Conservation (phyloP, 2,113 vertebrate genomes). For the Puffinus mauretanicus region DNA sequence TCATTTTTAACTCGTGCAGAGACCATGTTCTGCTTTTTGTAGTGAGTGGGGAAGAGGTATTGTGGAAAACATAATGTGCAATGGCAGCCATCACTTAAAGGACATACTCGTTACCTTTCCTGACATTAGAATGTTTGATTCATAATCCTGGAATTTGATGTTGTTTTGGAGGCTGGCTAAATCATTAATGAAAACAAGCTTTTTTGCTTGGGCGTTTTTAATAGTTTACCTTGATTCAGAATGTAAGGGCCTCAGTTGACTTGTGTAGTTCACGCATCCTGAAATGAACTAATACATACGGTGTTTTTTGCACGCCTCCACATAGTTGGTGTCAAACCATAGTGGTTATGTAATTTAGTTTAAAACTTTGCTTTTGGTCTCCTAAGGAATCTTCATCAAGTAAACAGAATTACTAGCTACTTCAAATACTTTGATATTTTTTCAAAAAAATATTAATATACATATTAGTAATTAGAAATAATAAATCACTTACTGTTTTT, state of each 20-base stretch:
- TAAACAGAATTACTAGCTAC: neutral
- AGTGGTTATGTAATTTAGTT: neutral
- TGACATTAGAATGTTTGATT: neutral
- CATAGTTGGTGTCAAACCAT: neutral
- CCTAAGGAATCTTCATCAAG: neutral
- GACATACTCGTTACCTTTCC: neutral
- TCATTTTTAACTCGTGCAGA: neutral
- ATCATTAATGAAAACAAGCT: neutral
- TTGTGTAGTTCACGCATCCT: neutral
- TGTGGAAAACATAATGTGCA: neutral
- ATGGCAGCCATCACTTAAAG: neutral
- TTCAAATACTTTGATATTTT: neutral
- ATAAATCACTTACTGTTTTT: neutral
- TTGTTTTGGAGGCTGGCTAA: neutral
- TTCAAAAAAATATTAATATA: neutral
- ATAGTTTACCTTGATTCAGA: neutral
- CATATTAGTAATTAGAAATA: neutral
- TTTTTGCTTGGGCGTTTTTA: neutral
- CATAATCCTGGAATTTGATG: neutral
- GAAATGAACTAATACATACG: neutral
- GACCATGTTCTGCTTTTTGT: neutral
- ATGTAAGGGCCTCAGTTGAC: neutral
- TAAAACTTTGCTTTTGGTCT: neutral
- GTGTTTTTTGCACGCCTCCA: neutral
- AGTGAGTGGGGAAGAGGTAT: neutral